Conservation (phyloP, 2,113 vertebrate genomes). For the Malurus elegans region DNA sequence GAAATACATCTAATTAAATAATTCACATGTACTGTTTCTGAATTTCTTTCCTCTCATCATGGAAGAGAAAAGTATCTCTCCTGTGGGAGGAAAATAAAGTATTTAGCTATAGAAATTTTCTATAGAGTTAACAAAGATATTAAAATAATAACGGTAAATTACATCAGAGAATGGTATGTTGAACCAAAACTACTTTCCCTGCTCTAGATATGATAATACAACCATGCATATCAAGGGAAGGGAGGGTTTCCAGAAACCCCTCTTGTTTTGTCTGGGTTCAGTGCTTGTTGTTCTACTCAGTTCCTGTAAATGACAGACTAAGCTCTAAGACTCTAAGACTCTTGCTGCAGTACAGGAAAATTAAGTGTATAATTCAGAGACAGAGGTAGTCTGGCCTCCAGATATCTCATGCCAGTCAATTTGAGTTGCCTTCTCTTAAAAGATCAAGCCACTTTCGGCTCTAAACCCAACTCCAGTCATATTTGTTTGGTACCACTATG, state of each 20-base stretch:
- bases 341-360: neutral
- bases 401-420: neutral
- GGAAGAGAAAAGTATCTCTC: neutral
- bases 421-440: neutral
- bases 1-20: neutral
- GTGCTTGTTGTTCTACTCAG: neutral
- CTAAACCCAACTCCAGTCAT: neutral
- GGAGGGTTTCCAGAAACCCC: neutral
- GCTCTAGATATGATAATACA: neutral
- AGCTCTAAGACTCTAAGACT: neutral
- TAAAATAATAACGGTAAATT: neutral
- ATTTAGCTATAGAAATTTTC: neutral
- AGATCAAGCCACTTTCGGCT: neutral
- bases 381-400: neutral
- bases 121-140: neutral
- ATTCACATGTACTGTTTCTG: neutral
- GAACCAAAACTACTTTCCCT: neutral
- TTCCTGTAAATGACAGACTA: slow-evolving; percentile 5
- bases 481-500: neutral
- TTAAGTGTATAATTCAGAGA: neutral
- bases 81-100: neutral
- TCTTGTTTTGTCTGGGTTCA: neutral
- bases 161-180: neutral
- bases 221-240: neutral
- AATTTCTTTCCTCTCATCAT: neutral